phyloP scores from a whole-genome alignment of 2,888 invertebrate genomes.

The Actias luna region DNA sequence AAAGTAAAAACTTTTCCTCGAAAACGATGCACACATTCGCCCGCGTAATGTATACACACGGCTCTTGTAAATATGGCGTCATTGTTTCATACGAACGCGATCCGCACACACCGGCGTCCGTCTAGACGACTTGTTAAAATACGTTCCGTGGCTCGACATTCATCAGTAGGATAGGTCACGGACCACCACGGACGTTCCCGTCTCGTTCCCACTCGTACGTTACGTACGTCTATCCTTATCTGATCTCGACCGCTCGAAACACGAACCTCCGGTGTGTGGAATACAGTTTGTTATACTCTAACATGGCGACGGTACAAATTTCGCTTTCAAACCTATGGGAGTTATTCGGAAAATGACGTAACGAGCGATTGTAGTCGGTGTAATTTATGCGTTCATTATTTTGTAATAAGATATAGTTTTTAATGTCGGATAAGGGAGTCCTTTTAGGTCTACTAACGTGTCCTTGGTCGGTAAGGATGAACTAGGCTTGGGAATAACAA shows the following conservation, averaged over 20 bases:
- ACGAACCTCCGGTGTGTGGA: background rate
- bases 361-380: conserved; percentile 21
- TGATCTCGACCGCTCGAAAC: conserved; percentile 27
- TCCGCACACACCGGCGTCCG: conserved; percentile 49
- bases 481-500: conserved; percentile 79
- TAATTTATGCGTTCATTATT: conserved; percentile 27
- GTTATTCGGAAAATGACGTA: conserved; percentile 44
- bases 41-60: conserved; percentile 7
- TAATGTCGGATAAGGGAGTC: conserved; percentile 38
- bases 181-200: conserved; percentile 59
- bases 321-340: conserved; percentile 72
- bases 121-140: conserved; percentile 79
- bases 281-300: conserved; percentile 1
- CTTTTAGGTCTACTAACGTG: conserved; percentile 62
- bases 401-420: conserved; percentile 29
- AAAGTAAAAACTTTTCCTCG: conserved; percentile 28
- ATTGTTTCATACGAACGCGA: conserved; percentile 39
- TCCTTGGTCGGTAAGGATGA: conserved; percentile 78
- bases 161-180: conserved; percentile 82
- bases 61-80: conserved; percentile 19
- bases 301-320: conserved; percentile 70
- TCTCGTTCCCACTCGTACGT: conserved; percentile 45
- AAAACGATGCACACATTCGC: conserved; percentile 21
- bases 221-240: conserved; percentile 43
- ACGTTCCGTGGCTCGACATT: conserved; percentile 80